These are phyloP conservation scores for Aphis craccivora DNA, from an alignment of 1,140 invertebrate species.

Conservation along the genomic window DNA sequence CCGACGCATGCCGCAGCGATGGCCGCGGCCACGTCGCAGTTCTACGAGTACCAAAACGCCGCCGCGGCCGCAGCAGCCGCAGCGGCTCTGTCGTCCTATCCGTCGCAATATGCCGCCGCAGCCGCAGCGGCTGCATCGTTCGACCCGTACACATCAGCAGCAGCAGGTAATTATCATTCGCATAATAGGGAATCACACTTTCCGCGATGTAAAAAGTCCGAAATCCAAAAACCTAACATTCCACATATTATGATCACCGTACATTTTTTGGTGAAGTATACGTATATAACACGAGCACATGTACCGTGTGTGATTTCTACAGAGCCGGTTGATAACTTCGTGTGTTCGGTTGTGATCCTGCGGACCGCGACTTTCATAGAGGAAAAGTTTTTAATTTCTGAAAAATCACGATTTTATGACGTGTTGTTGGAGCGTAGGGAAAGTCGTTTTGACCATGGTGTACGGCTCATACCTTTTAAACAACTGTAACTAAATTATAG, in stretches of 20 bases:
- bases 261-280: too few species aligned
- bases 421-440: background rate
- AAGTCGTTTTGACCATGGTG: background rate
- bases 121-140: conserved; percentile 59
- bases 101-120: conserved; percentile 63
- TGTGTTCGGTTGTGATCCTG: too few species aligned
- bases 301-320: too few species aligned
- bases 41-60: conserved; percentile 65
- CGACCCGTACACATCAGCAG: conserved; percentile 62
- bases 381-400: background rate
- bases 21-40: conserved; percentile 62
- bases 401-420: background rate
- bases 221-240: too few species aligned
- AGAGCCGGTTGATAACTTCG: background rate
- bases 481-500: too few species aligned
- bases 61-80: conserved; percentile 62
- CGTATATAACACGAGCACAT: too few species aligned
- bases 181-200: too few species aligned
- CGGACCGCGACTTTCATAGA: background rate
- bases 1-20: conserved; percentile 62
- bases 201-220: too few species aligned
- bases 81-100: conserved; percentile 62
- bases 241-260: too few species aligned
- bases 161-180: conserved; percentile 37
- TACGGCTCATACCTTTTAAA: too few species aligned